These are phyloP conservation scores for Calypte anna DNA, from an alignment of 2,113 vertebrate genomes.

Conservation along the genomic window DNA sequence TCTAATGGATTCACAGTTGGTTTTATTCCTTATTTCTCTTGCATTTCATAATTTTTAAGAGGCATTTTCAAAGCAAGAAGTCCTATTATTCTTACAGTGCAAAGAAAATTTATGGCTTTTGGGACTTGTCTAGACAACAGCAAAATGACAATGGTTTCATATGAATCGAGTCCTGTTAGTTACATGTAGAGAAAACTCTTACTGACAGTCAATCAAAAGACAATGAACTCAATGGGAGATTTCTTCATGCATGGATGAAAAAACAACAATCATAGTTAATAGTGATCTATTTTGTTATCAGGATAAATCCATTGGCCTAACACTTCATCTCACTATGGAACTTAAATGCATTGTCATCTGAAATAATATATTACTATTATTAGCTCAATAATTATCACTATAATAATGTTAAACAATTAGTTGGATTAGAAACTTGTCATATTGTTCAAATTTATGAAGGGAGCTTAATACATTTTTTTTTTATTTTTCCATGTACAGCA, in stretches of 20 bases:
- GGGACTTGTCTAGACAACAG: not conserved
- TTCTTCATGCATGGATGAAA: not conserved
- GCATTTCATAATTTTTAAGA: not conserved
- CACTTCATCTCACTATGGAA: conserved; percentile 49
- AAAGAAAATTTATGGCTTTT: not conserved
- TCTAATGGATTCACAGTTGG: not conserved
- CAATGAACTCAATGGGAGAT: conserved; percentile 7
- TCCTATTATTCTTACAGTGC: not conserved
- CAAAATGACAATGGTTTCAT: not conserved
- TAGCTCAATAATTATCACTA: conserved; percentile 25
- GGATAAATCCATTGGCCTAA: conserved; percentile 31
- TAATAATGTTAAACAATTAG: conserved; percentile 32
- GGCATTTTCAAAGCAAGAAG: not conserved
- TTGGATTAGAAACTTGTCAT: conserved; percentile 29
- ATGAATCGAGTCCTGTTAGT: not conserved
- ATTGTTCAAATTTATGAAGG: conserved; percentile 6
- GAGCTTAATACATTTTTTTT: not conserved
- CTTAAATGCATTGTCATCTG: conserved; percentile 28
- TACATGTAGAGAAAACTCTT: not conserved
- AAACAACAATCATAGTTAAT: not conserved
- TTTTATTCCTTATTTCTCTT: not conserved
- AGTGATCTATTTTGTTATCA: conserved; percentile 36
- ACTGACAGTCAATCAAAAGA: not conserved
- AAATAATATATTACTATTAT: conserved; percentile 33
- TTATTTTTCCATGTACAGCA: not conserved